Evolutionary conservation across 2,113 vertebrate species (phyloP).

Genomic region (Crotalus viridis): DNA sequence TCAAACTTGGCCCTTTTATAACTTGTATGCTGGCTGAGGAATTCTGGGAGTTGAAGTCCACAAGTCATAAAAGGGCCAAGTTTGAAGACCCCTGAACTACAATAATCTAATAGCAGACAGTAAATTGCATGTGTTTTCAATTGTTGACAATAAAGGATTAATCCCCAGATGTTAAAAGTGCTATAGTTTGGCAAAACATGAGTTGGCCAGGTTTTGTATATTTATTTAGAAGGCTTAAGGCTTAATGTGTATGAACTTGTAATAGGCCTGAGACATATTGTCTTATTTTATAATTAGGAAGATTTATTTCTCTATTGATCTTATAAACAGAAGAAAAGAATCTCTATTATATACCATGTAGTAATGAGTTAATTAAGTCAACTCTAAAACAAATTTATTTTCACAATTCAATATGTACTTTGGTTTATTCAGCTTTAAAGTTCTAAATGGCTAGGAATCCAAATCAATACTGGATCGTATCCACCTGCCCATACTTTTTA

Average conservation of each 20-base stretch:
- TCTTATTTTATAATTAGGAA: background rate
- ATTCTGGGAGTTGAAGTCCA: too few species aligned
- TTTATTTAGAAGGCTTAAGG: background rate
- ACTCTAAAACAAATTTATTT: background rate
- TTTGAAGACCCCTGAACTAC: background rate
- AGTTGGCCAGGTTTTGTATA: background rate
- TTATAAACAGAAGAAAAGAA: background rate
- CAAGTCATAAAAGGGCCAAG: too few species aligned
- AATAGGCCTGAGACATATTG: background rate
- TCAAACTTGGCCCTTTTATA: too few species aligned
- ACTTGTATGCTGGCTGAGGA: too few species aligned
- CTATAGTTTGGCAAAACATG: background rate
- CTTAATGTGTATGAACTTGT: background rate
- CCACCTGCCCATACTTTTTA: background rate
- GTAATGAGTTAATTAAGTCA: background rate
- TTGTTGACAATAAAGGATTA: background rate
- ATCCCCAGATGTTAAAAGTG: background rate
- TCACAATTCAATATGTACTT: background rate
- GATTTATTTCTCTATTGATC: background rate
- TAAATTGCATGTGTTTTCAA: background rate
- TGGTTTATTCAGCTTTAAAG: background rate
- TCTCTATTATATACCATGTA: background rate
- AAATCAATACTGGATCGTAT: background rate
- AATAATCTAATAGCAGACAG: background rate
- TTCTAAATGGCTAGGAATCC: background rate